Conservation (phyloP, 2,797 vertebrate genomes). For the Dipus sagitta region DNA sequence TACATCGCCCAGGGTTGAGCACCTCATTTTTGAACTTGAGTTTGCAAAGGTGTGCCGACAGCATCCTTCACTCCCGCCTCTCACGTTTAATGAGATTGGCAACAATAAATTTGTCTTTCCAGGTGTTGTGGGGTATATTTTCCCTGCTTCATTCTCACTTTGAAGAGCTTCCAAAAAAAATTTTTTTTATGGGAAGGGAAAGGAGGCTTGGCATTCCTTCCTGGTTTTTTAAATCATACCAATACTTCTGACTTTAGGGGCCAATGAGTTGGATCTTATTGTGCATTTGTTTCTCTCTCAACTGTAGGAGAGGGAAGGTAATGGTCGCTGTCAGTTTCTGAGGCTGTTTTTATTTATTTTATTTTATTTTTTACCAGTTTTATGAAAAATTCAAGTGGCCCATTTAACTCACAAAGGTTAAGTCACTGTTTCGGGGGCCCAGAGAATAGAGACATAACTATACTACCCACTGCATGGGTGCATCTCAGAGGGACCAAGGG, state of each 20-base stretch:
- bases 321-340: neutral
- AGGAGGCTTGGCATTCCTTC: slow-evolving; percentile 65
- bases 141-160: slow-evolving; percentile 56
- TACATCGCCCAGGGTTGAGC: fast-evolving
- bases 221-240: slow-evolving; percentile 73
- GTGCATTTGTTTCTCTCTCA: slow-evolving; percentile 8
- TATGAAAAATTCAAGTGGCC: neutral
- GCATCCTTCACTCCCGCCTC: neutral
- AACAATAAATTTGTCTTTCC: slow-evolving; percentile 62
- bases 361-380: neutral
- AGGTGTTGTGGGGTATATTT: slow-evolving; percentile 59
- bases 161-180: slow-evolving; percentile 68
- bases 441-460: neutral
- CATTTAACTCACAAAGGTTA: neutral
- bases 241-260: slow-evolving; percentile 53
- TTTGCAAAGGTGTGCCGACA: neutral
- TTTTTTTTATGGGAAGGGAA: slow-evolving; percentile 37
- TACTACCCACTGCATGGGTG: too few relatives aligned
- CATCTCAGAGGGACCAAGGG: neutral
- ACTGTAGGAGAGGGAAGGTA: neutral
- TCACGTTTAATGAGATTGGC: slow-evolving; percentile 49
- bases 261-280: neutral
- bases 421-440: neutral
- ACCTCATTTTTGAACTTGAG: fast-evolving
- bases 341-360: neutral